Evolutionary conservation across 2,113 vertebrate genomes (phyloP).

Genomic region (Brachionichthys hirsutus): DNA sequence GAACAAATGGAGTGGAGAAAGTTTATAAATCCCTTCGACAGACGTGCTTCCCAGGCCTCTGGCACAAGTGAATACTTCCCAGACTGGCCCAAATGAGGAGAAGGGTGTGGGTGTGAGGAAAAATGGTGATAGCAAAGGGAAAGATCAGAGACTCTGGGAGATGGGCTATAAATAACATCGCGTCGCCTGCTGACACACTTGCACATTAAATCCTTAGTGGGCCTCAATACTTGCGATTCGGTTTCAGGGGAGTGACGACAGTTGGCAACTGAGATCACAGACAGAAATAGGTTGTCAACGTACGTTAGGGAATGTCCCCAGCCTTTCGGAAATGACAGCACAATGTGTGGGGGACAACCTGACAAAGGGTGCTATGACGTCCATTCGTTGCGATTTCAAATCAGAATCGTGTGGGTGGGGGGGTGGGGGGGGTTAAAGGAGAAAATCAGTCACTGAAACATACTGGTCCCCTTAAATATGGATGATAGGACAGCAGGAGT

Average conservation of each 20-base stretch:
- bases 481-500: background rate
- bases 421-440: too few relatives aligned
- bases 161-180: slow-evolving; percentile 40
- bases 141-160: slow-evolving; percentile 5
- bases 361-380: slow-evolving; percentile 2
- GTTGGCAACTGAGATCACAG: slow-evolving; percentile 62
- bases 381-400: too few relatives aligned
- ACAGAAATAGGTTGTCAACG: slow-evolving; percentile 53
- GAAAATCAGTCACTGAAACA: too few relatives aligned
- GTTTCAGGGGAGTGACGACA: slow-evolving; percentile 20
- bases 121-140: slow-evolving; percentile 33
- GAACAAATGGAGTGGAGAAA: slow-evolving; percentile 23
- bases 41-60: slow-evolving; percentile 27
- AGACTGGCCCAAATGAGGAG: background rate
- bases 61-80: slow-evolving; percentile 17
- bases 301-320: slow-evolving; percentile 20
- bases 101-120: slow-evolving; percentile 21
- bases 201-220: slow-evolving; percentile 36
- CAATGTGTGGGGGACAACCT: slow-evolving; percentile 40
- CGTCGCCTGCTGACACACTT: slow-evolving; percentile 20
- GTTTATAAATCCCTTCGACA: slow-evolving; percentile 9
- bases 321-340: slow-evolving; percentile 37
- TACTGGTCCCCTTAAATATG: too few relatives aligned
- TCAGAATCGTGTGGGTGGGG: too few relatives aligned
- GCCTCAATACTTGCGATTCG: slow-evolving; percentile 42